Conservation (phyloP, 2,888 invertebrate genomes). For the Hermodice carunculata region DNA sequence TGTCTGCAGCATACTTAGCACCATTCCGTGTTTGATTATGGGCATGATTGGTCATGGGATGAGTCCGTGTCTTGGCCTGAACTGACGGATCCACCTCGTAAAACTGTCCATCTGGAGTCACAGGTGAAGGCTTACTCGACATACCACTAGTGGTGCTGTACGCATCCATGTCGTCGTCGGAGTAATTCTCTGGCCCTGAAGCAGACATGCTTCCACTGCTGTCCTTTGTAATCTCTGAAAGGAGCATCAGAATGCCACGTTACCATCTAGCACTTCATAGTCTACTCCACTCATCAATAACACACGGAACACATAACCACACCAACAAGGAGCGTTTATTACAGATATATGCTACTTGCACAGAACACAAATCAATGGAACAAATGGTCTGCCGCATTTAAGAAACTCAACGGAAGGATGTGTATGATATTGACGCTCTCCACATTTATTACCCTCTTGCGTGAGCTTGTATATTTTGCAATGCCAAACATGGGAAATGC, state of each 20-base stretch:
- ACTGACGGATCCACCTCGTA: neutral
- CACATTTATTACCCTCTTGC: too few species aligned
- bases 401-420: too few species aligned
- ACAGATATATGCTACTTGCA: too few species aligned
- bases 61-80: neutral
- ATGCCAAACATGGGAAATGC: too few species aligned
- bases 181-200: slow-evolving; percentile 26
- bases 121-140: slow-evolving; percentile 27
- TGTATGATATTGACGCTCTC: too few species aligned
- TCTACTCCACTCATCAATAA: too few species aligned
- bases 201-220: slow-evolving; percentile 60
- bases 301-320: too few species aligned
- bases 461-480: too few species aligned
- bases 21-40: neutral
- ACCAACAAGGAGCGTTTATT: too few species aligned
- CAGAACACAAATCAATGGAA: too few species aligned
- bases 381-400: too few species aligned
- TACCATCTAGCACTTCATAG: too few species aligned
- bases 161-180: slow-evolving; percentile 32
- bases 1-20: slow-evolving; percentile 37
- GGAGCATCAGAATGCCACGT: neutral
- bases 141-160: slow-evolving; percentile 15
- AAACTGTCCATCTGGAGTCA: slow-evolving; percentile 17
- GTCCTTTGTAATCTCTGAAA: slow-evolving; percentile 74
- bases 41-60: neutral